Percentiles rank a stretch among this genome's conserved stretches.
Evolutionary conservation across 2,797 vertebrate genomes (phyloP).

Genomic region (Ctenochaetus hawaiiensis): DNA sequence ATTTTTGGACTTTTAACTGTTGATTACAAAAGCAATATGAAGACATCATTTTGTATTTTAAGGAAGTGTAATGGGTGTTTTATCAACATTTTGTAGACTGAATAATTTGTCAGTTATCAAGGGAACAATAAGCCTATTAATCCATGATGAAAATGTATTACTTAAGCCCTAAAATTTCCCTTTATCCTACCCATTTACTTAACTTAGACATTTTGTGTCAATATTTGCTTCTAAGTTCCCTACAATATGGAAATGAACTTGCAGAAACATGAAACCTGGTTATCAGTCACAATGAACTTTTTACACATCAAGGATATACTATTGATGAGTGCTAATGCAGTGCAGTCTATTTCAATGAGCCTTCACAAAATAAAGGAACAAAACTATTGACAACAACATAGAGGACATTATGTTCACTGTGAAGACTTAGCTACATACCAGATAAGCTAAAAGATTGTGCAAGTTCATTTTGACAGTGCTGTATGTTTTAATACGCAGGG

Average conservation of each 20-base stretch:
- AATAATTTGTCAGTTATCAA: neutral
- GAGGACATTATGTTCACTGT: neutral
- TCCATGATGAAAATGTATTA: neutral
- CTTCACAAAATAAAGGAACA: slow-evolving; percentile 9
- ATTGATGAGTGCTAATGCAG: slow-evolving; percentile 7
- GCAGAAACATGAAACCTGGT: slow-evolving; percentile 12
- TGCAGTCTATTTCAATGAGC: slow-evolving; percentile 28
- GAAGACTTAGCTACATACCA: neutral
- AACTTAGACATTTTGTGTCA: neutral
- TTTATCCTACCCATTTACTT: neutral
- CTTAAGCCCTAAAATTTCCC: neutral
- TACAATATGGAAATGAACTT: slow-evolving; percentile 41
- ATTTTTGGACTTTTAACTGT: neutral
- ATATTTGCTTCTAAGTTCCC: slow-evolving; percentile 28
- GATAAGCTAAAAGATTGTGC: neutral
- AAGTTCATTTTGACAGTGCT: slow-evolving; percentile 6
- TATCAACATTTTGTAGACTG: neutral
- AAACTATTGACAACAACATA: neutral
- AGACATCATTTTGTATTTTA: neutral
- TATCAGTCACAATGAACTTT: slow-evolving; percentile 21
- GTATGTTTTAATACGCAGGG: neutral
- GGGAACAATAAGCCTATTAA: neutral
- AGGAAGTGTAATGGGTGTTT: neutral
- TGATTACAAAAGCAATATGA: neutral
- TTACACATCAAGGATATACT: slow-evolving; percentile 18